Evolutionary conservation across 2,888 invertebrate genomes (phyloP), one percentile per base, ranked within the genome.

Genomic region (Drosophila atripex): DNA sequence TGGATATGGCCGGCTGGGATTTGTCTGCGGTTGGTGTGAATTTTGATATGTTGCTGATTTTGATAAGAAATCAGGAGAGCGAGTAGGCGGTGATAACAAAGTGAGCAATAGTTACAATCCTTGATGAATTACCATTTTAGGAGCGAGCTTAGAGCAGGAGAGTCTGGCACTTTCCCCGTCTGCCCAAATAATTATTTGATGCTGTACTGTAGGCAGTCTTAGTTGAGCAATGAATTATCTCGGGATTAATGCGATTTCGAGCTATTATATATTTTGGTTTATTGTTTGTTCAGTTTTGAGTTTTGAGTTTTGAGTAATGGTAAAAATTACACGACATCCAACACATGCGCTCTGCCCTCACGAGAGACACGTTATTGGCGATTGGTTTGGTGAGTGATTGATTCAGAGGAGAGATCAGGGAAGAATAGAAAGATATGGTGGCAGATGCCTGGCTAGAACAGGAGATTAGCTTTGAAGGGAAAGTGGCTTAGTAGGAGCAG

Each of bases 281-380:
- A 47, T 56, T 66, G 30, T 47, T 35, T 51, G 46, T 58, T 61
- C 57, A 46, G 60, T 60, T 35, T 35, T 9, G 28, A 28, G 65
- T 52, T 58, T 76, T 54, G 54, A 28, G 28, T 28, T 28, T 78
- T 86, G 76, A 86, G 75, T 80, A 73, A 84, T 85, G 86, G 78
- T 74, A 56, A 88, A 88, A 87, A 86, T 83, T 86, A 88, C 86
- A 90, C 89, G 90, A 91, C 91, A 92, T 92, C 92, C 92, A 91
- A 91, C 92, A 92, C 92, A 92, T 91, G 91, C 92, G 92, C 92
- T 92, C 92, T 90, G 92, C 92, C 90, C 90, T 90, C 85, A 86
- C 82, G 86, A 90, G 89, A 90, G 90, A 90, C 90, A 90, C 89
- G 88, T 86, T 86, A 90, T 90, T 90, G 90, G 90, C 87, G 75